phyloP scores from a whole-genome alignment of 2,113 vertebrate genomes.

The Microcebus jonahi region DNA sequence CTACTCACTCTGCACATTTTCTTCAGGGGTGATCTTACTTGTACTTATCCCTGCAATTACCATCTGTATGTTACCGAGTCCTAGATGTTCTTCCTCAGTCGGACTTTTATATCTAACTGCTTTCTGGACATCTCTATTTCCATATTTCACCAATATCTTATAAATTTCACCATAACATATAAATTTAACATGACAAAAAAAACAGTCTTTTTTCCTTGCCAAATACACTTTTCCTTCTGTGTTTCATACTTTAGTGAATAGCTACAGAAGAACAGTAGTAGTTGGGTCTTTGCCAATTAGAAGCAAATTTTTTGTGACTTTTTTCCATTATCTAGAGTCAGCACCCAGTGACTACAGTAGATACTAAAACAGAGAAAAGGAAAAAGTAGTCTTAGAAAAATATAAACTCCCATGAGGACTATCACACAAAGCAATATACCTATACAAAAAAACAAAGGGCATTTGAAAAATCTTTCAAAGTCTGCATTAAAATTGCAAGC shows the following conservation, averaged over 20 bases:
- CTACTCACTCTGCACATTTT: not conserved
- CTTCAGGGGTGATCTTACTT: not conserved
- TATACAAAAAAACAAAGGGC: not conserved
- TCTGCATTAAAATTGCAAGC: slow-evolving; percentile 21
- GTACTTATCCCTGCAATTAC: not conserved
- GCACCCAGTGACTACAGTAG: not conserved
- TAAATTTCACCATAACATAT: not conserved
- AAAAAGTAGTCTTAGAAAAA: not conserved
- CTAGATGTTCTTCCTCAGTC: not conserved
- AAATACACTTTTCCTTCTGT: not conserved
- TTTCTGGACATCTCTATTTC: not conserved
- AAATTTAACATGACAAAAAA: not conserved
- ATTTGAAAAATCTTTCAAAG: slow-evolving; percentile 27
- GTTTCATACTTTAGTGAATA: not conserved
- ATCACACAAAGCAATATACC: not conserved
- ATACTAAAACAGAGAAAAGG: not conserved
- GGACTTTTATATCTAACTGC: not conserved
- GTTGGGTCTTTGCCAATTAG: not conserved
- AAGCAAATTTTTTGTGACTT: not conserved
- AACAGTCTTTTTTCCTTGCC: not conserved
- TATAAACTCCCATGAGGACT: not conserved
- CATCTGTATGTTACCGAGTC: not conserved
- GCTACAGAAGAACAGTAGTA: not conserved
- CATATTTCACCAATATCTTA: not conserved
- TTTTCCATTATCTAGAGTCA: not conserved